These are phyloP conservation scores for Drosophila paramelanica DNA, from an alignment of 2,888 invertebrate genomes.

Conservation along the genomic window DNA sequence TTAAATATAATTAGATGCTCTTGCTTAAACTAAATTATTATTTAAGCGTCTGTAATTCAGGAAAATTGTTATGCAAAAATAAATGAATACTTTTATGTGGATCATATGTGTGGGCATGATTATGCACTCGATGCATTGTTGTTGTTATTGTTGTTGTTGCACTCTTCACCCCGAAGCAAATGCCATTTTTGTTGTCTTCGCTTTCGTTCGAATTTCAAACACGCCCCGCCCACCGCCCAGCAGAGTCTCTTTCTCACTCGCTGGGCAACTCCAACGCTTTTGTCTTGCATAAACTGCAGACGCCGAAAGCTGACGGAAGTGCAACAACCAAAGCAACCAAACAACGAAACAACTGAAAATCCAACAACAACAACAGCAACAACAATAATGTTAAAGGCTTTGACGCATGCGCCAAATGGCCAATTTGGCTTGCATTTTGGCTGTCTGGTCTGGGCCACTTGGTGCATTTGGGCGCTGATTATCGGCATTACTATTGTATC, in stretches of 20 bases:
- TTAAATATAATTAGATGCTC: constrained; percentile 29
- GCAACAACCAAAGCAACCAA: constrained; percentile 36
- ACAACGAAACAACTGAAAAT: constrained; percentile 5
- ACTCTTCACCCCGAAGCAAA: constrained; percentile 21
- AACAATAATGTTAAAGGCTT: constrained; percentile 39
- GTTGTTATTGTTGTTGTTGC: constrained; percentile 5
- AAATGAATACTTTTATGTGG: constrained; percentile 24
- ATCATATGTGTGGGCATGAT: constrained; percentile 33
- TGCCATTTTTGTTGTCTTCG: constrained; percentile 52
- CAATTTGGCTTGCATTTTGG: constrained; percentile 57
- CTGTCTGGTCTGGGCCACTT: constrained; percentile 34
- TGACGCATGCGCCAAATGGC: constrained; percentile 73
- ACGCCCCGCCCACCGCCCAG: constrained; percentile 30
- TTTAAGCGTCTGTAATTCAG: constrained; percentile 18
- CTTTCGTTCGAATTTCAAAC: constrained; percentile 43
- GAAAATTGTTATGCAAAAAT: constrained; percentile 50
- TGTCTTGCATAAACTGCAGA: constrained; percentile 37
- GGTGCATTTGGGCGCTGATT: constrained; percentile 65
- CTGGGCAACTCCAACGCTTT: constrained; percentile 24
- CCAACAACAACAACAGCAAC: constrained; percentile 15
- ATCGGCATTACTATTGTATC: constrained; percentile 67
- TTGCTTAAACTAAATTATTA: constrained; percentile 20
- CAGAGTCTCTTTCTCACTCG: background rate
- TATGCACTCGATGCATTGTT: constrained; percentile 23
- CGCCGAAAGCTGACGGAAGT: constrained; percentile 59